phyloP scores from a whole-genome alignment of 2,888 invertebrate species.

The Cerastis leucographa region DNA sequence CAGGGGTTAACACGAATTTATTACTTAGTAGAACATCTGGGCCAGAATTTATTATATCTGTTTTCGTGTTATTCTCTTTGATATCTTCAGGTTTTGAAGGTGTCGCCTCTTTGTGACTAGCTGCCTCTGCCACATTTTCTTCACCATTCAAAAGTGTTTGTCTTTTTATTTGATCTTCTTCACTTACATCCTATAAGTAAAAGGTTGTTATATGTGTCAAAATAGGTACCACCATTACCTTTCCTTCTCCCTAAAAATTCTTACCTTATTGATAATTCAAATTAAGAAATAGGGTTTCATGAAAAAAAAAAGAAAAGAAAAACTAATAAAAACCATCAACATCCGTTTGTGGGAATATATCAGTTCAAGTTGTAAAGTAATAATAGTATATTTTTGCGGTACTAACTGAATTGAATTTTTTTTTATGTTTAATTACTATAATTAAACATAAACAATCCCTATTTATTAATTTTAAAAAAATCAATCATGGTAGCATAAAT shows the following conservation, averaged over 20 bases:
- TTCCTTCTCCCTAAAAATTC: slow-evolving; percentile 33
- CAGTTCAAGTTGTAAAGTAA: slow-evolving; percentile 73
- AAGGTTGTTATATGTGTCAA: slow-evolving; percentile 68
- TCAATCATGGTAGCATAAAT: slow-evolving; percentile 69
- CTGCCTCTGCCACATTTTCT: slow-evolving; percentile 85
- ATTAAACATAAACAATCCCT: slow-evolving; percentile 53
- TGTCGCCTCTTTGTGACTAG: slow-evolving; percentile 82
- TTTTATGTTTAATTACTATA: slow-evolving; percentile 47
- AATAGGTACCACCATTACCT: slow-evolving; percentile 48
- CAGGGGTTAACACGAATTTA: slow-evolving; percentile 96
- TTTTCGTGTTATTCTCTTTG: slow-evolving; percentile 84
- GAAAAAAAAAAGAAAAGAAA: slow-evolving; percentile 69
- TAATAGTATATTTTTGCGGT: slow-evolving; percentile 58
- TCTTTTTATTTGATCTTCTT: slow-evolving; percentile 82
- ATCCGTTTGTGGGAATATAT: slow-evolving; percentile 90
- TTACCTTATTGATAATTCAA: slow-evolving; percentile 47
- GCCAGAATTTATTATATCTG: slow-evolving; percentile 82
- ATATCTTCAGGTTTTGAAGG: slow-evolving; percentile 85
- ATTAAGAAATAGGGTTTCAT: slow-evolving; percentile 66
- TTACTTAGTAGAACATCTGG: slow-evolving; percentile 79
- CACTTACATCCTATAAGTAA: slow-evolving; percentile 84
- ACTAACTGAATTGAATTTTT: neutral
- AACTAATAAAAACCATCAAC: slow-evolving; percentile 73
- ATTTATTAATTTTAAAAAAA: slow-evolving; percentile 64
- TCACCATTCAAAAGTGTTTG: slow-evolving; percentile 85